Conservation (phyloP, 2,888 invertebrate genomes). For the Pristionchus entomophagus region DNA sequence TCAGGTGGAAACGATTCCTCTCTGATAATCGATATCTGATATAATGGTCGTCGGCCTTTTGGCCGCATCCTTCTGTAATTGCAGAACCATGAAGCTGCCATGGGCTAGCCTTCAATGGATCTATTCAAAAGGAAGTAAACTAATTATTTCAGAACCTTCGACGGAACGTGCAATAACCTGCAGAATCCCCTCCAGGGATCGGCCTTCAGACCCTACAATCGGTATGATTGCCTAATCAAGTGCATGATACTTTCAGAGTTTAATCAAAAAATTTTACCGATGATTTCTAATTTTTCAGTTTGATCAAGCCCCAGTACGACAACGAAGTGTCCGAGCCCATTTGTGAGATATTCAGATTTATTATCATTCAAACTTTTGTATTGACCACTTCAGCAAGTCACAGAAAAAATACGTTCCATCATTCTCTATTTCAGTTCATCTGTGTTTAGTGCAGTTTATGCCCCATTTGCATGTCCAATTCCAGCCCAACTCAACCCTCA, state of each 20-base stretch:
- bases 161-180: conserved; percentile 96
- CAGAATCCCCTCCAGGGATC: conserved; percentile 92
- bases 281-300: conserved; percentile 52
- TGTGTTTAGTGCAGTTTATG: too few species aligned
- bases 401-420: too few species aligned
- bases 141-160: conserved; percentile 82
- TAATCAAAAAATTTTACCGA: neutral
- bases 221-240: conserved; percentile 48
- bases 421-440: too few species aligned
- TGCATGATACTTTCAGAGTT: neutral
- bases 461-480: too few species aligned
- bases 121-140: too few species aligned
- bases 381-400: too few species aligned
- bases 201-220: conserved; percentile 84
- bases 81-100: too few species aligned
- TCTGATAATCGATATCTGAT: neutral
- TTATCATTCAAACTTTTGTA: too few species aligned
- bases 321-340: conserved; percentile 72
- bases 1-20: conserved; percentile 50
- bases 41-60: too few species aligned
- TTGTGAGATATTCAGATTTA: conserved; percentile 60
- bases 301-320: conserved; percentile 69
- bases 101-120: too few species aligned
- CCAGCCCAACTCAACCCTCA: conserved; percentile 60
- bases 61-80: neutral